Base-by-base conservation (phyloP, 2,888 invertebrate genomes). In the Ernsta delagoae region DNA sequence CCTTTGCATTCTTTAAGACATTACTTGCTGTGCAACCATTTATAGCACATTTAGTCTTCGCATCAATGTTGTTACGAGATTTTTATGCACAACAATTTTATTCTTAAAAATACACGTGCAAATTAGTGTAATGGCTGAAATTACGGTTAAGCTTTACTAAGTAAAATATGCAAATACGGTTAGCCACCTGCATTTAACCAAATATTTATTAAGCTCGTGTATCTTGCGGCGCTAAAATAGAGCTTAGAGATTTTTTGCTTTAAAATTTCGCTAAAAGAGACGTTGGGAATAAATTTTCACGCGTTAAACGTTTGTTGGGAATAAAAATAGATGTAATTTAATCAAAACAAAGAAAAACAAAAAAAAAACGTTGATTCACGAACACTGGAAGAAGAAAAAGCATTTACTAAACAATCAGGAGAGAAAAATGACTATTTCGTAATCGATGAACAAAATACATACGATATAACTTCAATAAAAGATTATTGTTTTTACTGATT, bases 101-200 rank as follows among this genome's bases (percentile, higher is more conserved):
- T 16, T 16, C 48, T 12, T 16, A n/a, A 45, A 45, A 50, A 16
- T 50, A 50, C n/a, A 48, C n/a, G 8, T 31, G 48, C 12, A 56
- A 67, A 45, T 45, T 34, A 16, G 31, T 56, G 11, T 67, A 61
- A 50, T 31, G 31, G 24, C 65, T 41, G 43, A 50, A 59, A 60
- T 54, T 54, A 60, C 5, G 53, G n/a, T 11, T 43, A 8, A 43
- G 36, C 36, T 56, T 48, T 36, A 36, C 61, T 48, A 61, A 61
- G 56, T 48, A 45, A 67, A 67, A 67, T 56, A 67, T 56, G 67
- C 56, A 67, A 67, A 67, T 67, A 61, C 43, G 8, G 61, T 36
- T 45, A 36, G 48, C 43, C 61, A 56, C 45, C 67, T 61, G 45
- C 56, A 57, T 41, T 57, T 57, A 56, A 57, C 64, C 45, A 65